These are phyloP conservation scores for Montipora capitata DNA, from an alignment of 92 coral and sea anemone genomes.

Conservation along the genomic window DNA sequence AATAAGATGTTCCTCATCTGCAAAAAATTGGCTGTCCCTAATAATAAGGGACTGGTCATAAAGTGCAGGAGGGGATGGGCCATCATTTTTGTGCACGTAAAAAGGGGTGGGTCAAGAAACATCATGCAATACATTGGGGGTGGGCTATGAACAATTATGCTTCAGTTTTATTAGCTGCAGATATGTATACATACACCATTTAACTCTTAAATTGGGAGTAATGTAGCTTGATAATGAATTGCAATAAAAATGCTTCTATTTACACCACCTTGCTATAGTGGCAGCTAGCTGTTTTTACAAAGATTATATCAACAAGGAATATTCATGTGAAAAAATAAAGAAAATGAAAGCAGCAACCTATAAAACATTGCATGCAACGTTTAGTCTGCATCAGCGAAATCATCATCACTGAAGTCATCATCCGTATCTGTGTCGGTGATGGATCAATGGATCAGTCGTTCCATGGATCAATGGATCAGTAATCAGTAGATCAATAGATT, in stretches of 20 bases:
- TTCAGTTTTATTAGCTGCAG: conserved; percentile 12
- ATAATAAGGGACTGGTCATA: background rate
- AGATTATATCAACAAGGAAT: background rate
- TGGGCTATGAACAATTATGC: background rate
- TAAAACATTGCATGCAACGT: too few relatives aligned
- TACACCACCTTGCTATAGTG: background rate
- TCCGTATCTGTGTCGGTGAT: background rate
- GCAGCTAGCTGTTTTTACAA: background rate
- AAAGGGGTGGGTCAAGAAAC: conserved; percentile 37
- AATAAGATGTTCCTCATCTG: conserved; percentile 15
- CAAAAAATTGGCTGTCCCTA: conserved; percentile 1
- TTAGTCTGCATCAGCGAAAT: too few relatives aligned
- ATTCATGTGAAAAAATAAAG: background rate
- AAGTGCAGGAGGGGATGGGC: conserved; percentile 10
- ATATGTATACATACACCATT: conserved; percentile 9
- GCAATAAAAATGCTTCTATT: conserved; percentile 23
- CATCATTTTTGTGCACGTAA: conserved; percentile 19
- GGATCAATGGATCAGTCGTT: background rate
- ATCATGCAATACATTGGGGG: conserved; percentile 5
- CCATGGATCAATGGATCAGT: background rate
- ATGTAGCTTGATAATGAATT: background rate
- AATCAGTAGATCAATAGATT: too few relatives aligned
- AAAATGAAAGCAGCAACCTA: too few relatives aligned
- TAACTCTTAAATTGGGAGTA: too few relatives aligned
- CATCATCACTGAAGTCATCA: too few relatives aligned